A percentile compares a stretch with the other conserved stretches of the same genome.
These are phyloP conservation scores for Drosophila varians DNA, from an alignment of 1,140 invertebrate genomes.

Conservation along the genomic window DNA sequence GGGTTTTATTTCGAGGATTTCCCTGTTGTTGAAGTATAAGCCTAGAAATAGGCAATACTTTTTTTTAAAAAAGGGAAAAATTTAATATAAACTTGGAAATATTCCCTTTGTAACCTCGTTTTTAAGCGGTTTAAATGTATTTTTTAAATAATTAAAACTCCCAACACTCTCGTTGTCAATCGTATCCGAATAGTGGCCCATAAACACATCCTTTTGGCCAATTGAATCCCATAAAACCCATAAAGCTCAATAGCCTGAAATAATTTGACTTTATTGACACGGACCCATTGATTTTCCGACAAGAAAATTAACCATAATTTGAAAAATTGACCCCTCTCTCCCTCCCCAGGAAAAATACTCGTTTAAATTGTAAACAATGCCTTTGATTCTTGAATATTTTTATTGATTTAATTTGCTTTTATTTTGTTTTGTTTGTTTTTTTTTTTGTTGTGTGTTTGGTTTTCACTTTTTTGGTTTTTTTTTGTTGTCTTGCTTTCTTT, in stretches of 20 bases:
- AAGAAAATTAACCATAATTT: not conserved
- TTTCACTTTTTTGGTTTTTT: constrained; percentile 17
- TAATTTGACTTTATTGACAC: not conserved
- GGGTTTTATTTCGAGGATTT: too few relatives aligned
- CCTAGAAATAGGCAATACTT: too few relatives aligned
- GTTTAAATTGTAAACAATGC: not conserved
- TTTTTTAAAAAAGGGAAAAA: too few relatives aligned
- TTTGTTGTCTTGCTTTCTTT: constrained; percentile 4
- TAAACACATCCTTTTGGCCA: not conserved
- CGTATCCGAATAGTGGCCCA: too few relatives aligned
- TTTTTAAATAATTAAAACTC: too few relatives aligned
- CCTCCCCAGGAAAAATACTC: constrained; percentile 7
- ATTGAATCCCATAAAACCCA: not conserved
- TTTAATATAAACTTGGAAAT: too few relatives aligned
- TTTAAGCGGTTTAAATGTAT: too few relatives aligned
- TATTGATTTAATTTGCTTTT: constrained; percentile 29
- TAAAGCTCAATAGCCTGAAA: constrained; percentile 3
- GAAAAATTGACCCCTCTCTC: not conserved
- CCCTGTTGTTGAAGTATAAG: too few relatives aligned
- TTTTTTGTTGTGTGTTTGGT: constrained; percentile 19
- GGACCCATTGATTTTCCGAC: constrained; percentile 1
- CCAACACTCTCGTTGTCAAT: too few relatives aligned
- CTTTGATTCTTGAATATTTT: not conserved
- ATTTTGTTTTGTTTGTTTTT: constrained; percentile 20
- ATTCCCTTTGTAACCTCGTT: too few relatives aligned